Evolutionary conservation across 2,888 invertebrate genomes (phyloP), one percentile per base, ranked within the genome.

Genomic region (Polydrusus pterygomalis): DNA sequence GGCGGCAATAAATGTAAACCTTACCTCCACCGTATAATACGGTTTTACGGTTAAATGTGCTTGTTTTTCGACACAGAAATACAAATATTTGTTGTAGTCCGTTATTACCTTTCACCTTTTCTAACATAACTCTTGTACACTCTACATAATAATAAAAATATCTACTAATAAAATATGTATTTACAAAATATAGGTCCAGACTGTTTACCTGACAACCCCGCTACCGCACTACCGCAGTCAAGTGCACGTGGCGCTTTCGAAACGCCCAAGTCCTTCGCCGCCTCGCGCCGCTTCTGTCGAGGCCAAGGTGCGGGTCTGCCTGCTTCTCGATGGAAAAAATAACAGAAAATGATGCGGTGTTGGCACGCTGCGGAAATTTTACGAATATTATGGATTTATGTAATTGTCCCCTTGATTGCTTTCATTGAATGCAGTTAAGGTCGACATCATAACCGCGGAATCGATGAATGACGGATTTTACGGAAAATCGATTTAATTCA

Each of bases 261-360:
- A 81, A 84, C 78, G 72, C 84, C 83, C 64, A 78, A 80, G 86
- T 86, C 63, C 77, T 82, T 81, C 82, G 85, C 87, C 86, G 82
- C 87, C 85, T 81, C 82, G 84, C 82, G 85, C 85, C 65, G 40
- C 80, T 79, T 80, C 80, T 80, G 82, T 82, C 81, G 84, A 84
- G 85, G 85, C 84, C 85, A 84, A 82, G 82, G 82, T 70, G 56
- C 70, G 20, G 56, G 80, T 81, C 83, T 77, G 62, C 77, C 73
- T 79, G 79, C 79, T 73, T 73, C 65, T 38, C 17, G 15, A 10
- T 2, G 10, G 25, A 7, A 20, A 56, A 58, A 58, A 58, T 38
- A 58, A 58, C 34, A 38, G 30, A 15, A 30, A 56, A 17, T 38
- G 34, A 58, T 38, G 11, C 58, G 17, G n/a, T 34, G 58, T 58